phyloP scores from a whole-genome alignment of 2,113 vertebrate genomes.

The Pitta sordida region DNA sequence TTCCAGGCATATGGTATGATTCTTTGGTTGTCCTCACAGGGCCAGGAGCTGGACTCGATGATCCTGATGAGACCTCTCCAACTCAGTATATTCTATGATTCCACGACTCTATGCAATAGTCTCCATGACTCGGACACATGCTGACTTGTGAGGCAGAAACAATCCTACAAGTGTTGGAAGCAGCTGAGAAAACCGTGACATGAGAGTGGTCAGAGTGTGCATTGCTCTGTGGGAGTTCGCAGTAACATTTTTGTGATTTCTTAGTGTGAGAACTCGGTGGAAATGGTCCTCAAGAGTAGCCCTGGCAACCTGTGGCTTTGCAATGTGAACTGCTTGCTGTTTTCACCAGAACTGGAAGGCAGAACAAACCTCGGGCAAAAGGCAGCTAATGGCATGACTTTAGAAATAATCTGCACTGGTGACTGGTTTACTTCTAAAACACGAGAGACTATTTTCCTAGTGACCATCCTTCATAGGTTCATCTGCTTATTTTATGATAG shows the following conservation, averaged over 20 bases:
- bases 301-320: background rate
- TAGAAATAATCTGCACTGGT: background rate
- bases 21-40: too few species aligned
- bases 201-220: background rate
- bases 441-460: background rate
- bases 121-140: background rate
- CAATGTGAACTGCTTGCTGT: slow-evolving; percentile 9
- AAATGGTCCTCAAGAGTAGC: background rate
- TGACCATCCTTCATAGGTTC: background rate
- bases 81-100: too few species aligned
- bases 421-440: background rate
- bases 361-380: background rate
- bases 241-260: background rate
- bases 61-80: too few species aligned
- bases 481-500: slow-evolving; percentile 27
- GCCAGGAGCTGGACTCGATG: too few species aligned
- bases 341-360: background rate
- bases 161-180: background rate
- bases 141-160: background rate
- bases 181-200: background rate
- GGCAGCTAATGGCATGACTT: background rate
- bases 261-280: background rate
- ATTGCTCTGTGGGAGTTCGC: background rate
- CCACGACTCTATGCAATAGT: background rate
- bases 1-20: too few species aligned